Percentiles rank a stretch among this genome's conserved stretches.
These are phyloP conservation scores for Anabas testudineus DNA, from an alignment of 2,797 vertebrate species.

Conservation along the genomic window DNA sequence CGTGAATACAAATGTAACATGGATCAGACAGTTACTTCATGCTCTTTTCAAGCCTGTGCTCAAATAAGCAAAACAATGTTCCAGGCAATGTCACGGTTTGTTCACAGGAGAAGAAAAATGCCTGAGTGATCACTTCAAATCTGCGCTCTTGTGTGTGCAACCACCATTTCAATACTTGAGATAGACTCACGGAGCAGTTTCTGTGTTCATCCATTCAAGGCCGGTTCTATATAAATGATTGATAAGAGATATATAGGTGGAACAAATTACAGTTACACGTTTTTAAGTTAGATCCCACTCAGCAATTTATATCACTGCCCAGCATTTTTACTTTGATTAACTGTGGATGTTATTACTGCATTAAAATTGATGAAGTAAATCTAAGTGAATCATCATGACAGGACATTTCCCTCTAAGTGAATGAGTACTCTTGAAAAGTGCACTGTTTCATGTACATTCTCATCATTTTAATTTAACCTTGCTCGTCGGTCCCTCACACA, in stretches of 20 bases:
- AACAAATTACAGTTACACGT: constrained; percentile 47
- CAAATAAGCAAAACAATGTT: constrained; percentile 62
- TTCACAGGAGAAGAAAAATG: constrained; percentile 43
- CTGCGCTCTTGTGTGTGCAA: constrained; percentile 31
- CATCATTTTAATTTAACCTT: constrained; percentile 58
- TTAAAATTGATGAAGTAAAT: constrained; percentile 80
- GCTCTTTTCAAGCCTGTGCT: constrained; percentile 44
- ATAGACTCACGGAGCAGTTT: not conserved
- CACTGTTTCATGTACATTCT: constrained; percentile 62
- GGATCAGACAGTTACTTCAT: constrained; percentile 53
- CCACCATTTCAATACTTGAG: constrained; percentile 29
- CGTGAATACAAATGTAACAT: constrained; percentile 57
- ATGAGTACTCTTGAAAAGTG: constrained; percentile 64
- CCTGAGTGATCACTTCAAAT: constrained; percentile 50
- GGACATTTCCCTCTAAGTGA: constrained; percentile 70
- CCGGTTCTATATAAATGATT: constrained; percentile 51
- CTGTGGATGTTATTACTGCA: constrained; percentile 72
- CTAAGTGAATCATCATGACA: constrained; percentile 74
- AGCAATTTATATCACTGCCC: constrained; percentile 61
- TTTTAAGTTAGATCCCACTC: constrained; percentile 63
- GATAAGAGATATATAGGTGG: constrained; percentile 54
- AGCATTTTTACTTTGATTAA: constrained; percentile 74
- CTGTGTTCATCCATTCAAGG: constrained; percentile 34
- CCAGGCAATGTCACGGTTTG: constrained; percentile 46
- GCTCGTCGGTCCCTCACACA: constrained; percentile 46